phyloP scores from a whole-genome alignment of 2,797 vertebrate genomes.

The Odontamblyopus rebecca region DNA sequence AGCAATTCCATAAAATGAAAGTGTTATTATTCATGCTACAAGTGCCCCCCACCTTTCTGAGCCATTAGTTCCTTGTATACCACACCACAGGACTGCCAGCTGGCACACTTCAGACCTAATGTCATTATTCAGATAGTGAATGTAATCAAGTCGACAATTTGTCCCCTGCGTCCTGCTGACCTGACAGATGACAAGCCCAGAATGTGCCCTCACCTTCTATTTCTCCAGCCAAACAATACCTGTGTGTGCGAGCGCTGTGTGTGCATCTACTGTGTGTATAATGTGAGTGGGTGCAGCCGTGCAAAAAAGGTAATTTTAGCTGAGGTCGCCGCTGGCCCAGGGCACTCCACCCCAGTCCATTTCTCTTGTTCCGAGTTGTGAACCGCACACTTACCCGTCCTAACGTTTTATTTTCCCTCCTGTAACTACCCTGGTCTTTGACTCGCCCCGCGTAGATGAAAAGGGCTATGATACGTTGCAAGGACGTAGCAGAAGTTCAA shows the following conservation, averaged over 20 bases:
- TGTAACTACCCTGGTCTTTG: neutral
- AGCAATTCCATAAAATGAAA: neutral
- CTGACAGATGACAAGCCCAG: slow-evolving; percentile 29
- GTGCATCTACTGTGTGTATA: slow-evolving; percentile 25
- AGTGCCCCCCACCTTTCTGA: too few relatives aligned
- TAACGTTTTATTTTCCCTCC: neutral
- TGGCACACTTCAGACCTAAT: slow-evolving; percentile 3
- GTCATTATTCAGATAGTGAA: slow-evolving; percentile 10
- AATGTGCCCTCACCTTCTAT: slow-evolving; percentile 33
- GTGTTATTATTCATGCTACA: neutral
- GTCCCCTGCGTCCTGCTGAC: slow-evolving; percentile 7
- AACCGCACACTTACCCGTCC: slow-evolving; percentile 1
- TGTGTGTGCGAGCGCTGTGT: slow-evolving; percentile 29
- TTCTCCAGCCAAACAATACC: slow-evolving; percentile 34
- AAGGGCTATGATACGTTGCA: slow-evolving; percentile 13
- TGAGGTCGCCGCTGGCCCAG: slow-evolving; percentile 64
- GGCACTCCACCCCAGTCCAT: slow-evolving; percentile 34
- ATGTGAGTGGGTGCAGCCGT: slow-evolving; percentile 37
- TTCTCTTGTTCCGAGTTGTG: slow-evolving; percentile 17
- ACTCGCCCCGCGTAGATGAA: slow-evolving; percentile 13
- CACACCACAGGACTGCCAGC: slow-evolving; percentile 1
- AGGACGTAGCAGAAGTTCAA: neutral
- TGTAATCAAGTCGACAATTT: slow-evolving; percentile 24
- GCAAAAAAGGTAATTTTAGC: slow-evolving; percentile 67
- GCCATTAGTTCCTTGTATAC: neutral